Base-by-base conservation (phyloP, 2,797 vertebrate species). In the Sphenopsis melanotis region DNA sequence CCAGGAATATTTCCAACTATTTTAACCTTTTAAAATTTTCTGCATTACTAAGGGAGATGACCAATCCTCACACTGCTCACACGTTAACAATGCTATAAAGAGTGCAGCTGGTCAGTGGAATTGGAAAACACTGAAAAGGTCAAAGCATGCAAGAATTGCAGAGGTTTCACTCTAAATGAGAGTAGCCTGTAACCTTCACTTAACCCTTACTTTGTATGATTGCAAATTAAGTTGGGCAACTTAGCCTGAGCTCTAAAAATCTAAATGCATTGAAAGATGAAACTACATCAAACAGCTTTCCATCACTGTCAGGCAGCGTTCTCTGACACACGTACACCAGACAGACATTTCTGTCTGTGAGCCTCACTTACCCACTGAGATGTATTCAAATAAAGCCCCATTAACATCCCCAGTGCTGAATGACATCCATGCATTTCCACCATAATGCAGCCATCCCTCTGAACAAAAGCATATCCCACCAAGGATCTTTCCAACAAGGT, bases 171-270 rank as follows among this genome's bases (percentile, higher is more conserved):
- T 94, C 83, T 93, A 95, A 96, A 95, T 94, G 57, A 96, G 86
- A 92, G 91, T 93, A 88, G 88, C 86, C 94, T 78, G 89, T 81
- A 86, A 96, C 96, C 96, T 95, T 97, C 94, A 94, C 89, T 97
- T 97, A 97, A 94, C 95, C 95, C 89, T 70, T 91, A 61, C 77
- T 95, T 95, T 77, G 94, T 93, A 94, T 90, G 69, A 87, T 96
- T 97, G 92, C 75, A 93, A 95, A 97, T 96, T 93, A 94, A 94
- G 78, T 94, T 88, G 77, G 53, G 82, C 63, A 76, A 87, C 80
- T 83, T 94, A 91, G 85, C 61, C 82, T 71, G 70, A 84, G 84
- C 88, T 84, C 69, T 83, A 57, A 95, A 97, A 95, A 77, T 85
- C 94, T 90, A 95, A 96, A 90, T 50, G 60, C 90, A 94, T 94